Evolutionary conservation across 2,113 vertebrate genomes (phyloP).

Genomic region (Rafetus swinhoei): DNA sequence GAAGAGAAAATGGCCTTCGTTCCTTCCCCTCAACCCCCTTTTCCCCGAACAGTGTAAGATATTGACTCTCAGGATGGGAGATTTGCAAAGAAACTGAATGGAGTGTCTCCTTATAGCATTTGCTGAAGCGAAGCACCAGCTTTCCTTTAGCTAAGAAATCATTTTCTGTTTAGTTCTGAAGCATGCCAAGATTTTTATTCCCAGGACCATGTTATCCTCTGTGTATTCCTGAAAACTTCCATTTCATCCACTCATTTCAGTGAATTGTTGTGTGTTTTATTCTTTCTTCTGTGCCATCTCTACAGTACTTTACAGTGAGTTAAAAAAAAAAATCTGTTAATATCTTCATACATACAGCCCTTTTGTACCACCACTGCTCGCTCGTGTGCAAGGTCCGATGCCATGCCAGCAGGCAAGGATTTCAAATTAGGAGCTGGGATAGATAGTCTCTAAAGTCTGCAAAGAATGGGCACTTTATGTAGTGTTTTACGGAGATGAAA

Average conservation of each 20-base stretch:
- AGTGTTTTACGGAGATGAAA: neutral
- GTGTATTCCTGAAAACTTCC: neutral
- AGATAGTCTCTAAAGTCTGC: conserved; percentile 14
- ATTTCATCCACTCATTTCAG: neutral
- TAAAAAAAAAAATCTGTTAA: neutral
- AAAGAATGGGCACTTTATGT: neutral
- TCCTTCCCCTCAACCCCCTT: conserved; percentile 41
- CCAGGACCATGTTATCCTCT: neutral
- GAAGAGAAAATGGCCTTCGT: conserved; percentile 59
- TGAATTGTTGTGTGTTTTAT: neutral
- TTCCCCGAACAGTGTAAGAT: conserved; percentile 38
- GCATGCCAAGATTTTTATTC: conserved; percentile 2
- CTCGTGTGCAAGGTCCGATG: neutral
- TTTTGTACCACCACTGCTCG: neutral
- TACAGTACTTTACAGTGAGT: neutral
- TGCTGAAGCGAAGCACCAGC: neutral
- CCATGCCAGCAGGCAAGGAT: neutral
- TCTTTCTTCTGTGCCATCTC: neutral
- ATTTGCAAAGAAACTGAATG: conserved; percentile 41
- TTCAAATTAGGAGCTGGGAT: neutral
- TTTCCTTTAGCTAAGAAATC: neutral
- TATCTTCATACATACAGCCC: neutral
- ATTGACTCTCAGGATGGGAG: conserved; percentile 71
- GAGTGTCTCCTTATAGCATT: neutral
- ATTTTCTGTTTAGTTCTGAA: conserved; percentile 18